phyloP scores from a whole-genome alignment of 2,113 vertebrate species.

The Ochotona princeps region DNA sequence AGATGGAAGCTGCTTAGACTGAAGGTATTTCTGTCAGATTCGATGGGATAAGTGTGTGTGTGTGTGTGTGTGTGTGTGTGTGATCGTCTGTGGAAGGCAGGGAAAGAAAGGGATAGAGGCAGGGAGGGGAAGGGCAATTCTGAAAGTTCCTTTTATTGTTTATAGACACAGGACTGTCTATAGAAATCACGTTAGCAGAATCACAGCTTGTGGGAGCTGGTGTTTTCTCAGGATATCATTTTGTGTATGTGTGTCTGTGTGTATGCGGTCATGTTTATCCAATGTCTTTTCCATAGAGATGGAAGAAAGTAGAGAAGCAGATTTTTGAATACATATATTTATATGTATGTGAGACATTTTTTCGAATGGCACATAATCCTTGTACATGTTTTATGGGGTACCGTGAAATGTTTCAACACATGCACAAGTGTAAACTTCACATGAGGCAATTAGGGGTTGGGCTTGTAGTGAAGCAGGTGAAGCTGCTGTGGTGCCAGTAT shows the following conservation, averaged over 20 bases:
- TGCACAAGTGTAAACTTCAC: too few species aligned
- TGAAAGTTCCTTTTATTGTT: neutral
- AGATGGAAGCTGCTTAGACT: slow-evolving; percentile 35
- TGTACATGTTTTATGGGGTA: too few species aligned
- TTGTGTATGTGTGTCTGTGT: neutral
- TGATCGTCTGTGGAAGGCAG: neutral
- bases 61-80: slow-evolving; percentile 8
- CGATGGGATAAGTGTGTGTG: neutral
- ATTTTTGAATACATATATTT: too few species aligned
- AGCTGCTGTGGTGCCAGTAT: too few species aligned
- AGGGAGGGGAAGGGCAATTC: neutral
- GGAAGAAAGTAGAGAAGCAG: neutral
- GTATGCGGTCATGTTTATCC: neutral
- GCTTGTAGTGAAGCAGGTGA: too few species aligned
- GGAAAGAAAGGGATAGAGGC: too few species aligned
- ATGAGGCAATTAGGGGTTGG: too few species aligned
- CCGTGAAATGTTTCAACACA: too few species aligned
- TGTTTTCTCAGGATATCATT: slow-evolving; percentile 8
- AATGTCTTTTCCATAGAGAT: neutral
- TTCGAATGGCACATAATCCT: too few species aligned
- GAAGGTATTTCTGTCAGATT: slow-evolving; percentile 50
- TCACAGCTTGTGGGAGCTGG: neutral
- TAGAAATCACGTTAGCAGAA: neutral
- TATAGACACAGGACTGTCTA: neutral
- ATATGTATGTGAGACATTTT: too few species aligned